Conservation (phyloP, 2,888 invertebrate species). For the Nematopogon swammerdamellus region DNA sequence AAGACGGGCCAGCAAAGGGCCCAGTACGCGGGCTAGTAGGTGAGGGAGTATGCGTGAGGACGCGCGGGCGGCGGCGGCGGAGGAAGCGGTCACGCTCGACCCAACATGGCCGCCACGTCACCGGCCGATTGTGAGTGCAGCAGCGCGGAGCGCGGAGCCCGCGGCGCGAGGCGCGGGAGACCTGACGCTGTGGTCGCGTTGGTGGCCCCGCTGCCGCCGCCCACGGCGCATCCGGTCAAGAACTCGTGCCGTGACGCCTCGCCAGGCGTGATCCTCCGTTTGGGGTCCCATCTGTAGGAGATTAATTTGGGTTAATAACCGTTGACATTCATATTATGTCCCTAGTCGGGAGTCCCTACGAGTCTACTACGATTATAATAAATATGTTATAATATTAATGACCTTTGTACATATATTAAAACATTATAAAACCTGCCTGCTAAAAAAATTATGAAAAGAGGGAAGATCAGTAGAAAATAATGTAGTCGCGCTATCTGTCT, state of each 20-base stretch:
- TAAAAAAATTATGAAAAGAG: too few species aligned
- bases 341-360: too few species aligned
- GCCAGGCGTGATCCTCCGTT: constrained; percentile 85
- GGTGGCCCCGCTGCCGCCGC: constrained; percentile 34
- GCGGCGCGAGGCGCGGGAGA: constrained; percentile 20
- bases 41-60: constrained; percentile 5
- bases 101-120: constrained; percentile 62
- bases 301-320: too few species aligned
- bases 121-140: constrained; percentile 64
- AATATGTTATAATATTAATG: too few species aligned
- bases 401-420: too few species aligned
- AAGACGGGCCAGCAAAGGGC: too few species aligned
- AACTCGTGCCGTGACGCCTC: constrained; percentile 90
- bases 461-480: too few species aligned
- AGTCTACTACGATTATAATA: too few species aligned
- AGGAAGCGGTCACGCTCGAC: constrained; percentile 54
- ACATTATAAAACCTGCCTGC: too few species aligned
- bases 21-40: constrained; percentile 1
- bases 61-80: constrained; percentile 15
- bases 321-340: too few species aligned
- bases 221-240: constrained; percentile 51
- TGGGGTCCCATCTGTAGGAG: constrained; percentile 81
- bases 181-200: constrained; percentile 19
- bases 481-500: too few species aligned
- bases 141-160: constrained; percentile 30